Conservation (phyloP, 2,888 invertebrate species). For the Sepiola atlantica region DNA sequence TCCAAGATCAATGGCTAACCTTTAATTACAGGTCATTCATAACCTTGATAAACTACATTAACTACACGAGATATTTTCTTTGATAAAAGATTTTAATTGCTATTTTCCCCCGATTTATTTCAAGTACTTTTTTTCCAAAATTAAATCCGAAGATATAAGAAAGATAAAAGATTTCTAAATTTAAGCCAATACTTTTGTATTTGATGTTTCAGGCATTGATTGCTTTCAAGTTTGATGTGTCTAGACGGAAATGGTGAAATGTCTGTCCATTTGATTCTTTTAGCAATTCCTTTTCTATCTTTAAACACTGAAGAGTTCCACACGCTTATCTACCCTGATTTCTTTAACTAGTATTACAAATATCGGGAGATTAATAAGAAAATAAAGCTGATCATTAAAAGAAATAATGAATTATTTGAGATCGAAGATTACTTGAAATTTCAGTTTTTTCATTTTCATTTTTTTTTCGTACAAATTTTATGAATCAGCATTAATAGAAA, state of each 20-base stretch:
- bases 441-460: not conserved
- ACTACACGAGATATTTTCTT: not conserved
- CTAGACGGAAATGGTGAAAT: not conserved
- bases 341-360: not conserved
- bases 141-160: not conserved
- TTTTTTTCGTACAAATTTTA: not conserved
- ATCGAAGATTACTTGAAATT: not conserved
- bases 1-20: not conserved
- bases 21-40: not conserved
- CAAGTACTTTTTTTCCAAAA: not conserved
- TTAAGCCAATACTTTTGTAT: not conserved
- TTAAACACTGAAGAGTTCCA: not conserved
- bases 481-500: not conserved
- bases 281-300: not conserved
- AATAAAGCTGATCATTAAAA: not conserved
- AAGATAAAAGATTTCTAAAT: constrained; percentile 7
- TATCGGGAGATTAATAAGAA: not conserved
- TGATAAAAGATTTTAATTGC: not conserved
- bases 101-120: not conserved
- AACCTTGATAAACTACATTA: not conserved
- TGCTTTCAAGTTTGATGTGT: not conserved
- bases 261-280: not conserved
- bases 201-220: not conserved
- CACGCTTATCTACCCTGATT: not conserved
- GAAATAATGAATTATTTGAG: not conserved